phyloP scores from a whole-genome alignment of 2,888 invertebrate genomes.

The Eumacrocentrus americanus region DNA sequence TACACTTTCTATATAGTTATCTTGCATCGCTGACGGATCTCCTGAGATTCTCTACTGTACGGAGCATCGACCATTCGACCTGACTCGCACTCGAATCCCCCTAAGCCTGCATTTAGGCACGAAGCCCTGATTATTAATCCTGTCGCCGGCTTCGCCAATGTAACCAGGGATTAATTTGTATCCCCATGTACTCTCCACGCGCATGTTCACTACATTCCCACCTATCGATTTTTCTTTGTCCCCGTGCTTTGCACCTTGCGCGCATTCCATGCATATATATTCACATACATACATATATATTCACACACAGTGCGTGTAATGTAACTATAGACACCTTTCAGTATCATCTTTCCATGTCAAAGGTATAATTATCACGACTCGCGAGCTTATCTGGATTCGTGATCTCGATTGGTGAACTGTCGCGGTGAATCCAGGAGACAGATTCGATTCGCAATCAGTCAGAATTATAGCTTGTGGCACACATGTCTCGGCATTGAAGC shows the following conservation, averaged over 20 bases:
- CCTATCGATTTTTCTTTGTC: slow-evolving; percentile 21
- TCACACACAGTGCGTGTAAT: no score
- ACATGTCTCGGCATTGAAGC: background rate
- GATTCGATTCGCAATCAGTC: background rate
- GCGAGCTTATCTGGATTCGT: background rate
- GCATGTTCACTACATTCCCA: slow-evolving; percentile 15
- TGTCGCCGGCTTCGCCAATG: slow-evolving; percentile 30
- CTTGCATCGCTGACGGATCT: background rate
- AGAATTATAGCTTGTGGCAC: background rate
- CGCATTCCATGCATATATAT: background rate
- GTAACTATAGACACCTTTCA: no score
- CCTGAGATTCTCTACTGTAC: background rate
- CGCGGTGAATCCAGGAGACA: no score
- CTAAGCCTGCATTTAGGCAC: slow-evolving; percentile 27
- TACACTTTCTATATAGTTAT: background rate
- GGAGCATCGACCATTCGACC: slow-evolving; percentile 12
- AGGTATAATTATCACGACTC: background rate
- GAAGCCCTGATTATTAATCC: slow-evolving; percentile 36
- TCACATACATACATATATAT: no score
- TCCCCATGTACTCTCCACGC: slow-evolving; percentile 11
- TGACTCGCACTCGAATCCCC: slow-evolving; percentile 25
- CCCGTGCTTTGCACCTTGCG: background rate
- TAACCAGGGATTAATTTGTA: slow-evolving; percentile 25
- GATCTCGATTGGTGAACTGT: background rate
- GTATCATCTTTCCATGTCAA: background rate